Evolutionary conservation across 2,888 invertebrate species (phyloP).

Genomic region (Troilus luridus): DNA sequence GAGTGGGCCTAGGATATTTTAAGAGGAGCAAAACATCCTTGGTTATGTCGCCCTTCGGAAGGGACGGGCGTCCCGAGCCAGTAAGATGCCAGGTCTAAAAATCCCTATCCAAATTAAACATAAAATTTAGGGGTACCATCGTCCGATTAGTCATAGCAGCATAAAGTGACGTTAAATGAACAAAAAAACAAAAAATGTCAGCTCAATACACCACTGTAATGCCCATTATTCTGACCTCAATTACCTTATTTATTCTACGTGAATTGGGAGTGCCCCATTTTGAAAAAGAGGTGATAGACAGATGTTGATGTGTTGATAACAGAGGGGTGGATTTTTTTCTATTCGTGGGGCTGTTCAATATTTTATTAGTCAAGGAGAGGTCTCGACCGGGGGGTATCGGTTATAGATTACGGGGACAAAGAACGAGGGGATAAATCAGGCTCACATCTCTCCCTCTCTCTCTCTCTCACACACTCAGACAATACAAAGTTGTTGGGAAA

Average conservation of each 20-base stretch:
- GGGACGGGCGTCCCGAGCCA: no score
- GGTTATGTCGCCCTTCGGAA: no score
- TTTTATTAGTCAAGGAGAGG: neutral
- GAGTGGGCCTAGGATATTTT: no score
- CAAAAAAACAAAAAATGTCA: neutral
- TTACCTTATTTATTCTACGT: neutral
- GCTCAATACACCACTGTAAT: neutral
- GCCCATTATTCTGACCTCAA: neutral
- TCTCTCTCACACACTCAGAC: constrained; percentile 40
- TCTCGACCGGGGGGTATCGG: neutral
- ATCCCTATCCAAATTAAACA: no score
- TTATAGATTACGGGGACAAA: constrained; percentile 58
- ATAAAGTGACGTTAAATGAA: no score
- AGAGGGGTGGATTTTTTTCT: neutral
- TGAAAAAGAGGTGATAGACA: constrained; percentile 23
- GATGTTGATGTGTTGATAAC: constrained; percentile 40
- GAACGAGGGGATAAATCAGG: constrained; percentile 49
- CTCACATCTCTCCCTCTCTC: neutral
- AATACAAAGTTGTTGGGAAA: constrained; percentile 59
- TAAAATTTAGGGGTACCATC: no score
- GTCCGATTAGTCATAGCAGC: no score
- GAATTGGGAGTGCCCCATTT: neutral
- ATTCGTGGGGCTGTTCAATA: neutral
- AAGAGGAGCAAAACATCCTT: no score
- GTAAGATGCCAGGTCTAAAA: no score